A percentile compares a stretch with the other conserved stretches of the same genome.
phyloP scores from a whole-genome alignment of 2,113 vertebrate species.

The Coregonus clupeaformis region DNA sequence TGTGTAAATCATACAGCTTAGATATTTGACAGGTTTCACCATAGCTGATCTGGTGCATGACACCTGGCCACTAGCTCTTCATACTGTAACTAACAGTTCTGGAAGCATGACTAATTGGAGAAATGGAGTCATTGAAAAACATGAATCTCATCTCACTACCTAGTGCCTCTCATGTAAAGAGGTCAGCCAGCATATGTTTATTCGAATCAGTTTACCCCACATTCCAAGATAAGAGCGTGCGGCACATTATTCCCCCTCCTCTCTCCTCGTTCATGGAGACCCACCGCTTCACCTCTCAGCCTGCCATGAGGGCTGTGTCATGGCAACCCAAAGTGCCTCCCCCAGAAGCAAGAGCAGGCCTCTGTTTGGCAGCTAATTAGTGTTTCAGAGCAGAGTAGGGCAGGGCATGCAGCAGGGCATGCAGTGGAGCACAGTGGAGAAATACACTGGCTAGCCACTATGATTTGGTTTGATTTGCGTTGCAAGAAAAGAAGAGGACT shows the following conservation, averaged over 20 bases:
- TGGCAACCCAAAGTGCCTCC: slow-evolving; percentile 11
- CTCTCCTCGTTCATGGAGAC: slow-evolving; percentile 1
- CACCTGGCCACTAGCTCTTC: not conserved
- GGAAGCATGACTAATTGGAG: slow-evolving; percentile 23
- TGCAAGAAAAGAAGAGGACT: not conserved
- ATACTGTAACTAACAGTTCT: not conserved
- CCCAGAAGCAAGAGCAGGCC: not conserved
- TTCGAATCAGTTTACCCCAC: not conserved
- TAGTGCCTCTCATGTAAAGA: slow-evolving; percentile 3
- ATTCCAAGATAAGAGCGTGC: slow-evolving; percentile 16
- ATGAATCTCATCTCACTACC: slow-evolving; percentile 29
- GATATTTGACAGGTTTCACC: not conserved
- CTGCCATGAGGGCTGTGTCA: slow-evolving; percentile 18
- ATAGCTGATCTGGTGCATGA: not conserved
- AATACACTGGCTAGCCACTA: not conserved
- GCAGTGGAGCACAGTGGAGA: slow-evolving; percentile 13
- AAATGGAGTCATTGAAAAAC: slow-evolving; percentile 9
- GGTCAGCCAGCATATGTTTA: slow-evolving; percentile 8
- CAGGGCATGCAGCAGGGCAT: not conserved
- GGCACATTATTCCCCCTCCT: slow-evolving; percentile 3
- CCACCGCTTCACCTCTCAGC: slow-evolving; percentile 17
- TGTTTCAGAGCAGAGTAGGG: not conserved
- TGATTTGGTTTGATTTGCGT: not conserved
- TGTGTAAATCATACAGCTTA: not conserved
- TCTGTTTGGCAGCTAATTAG: slow-evolving; percentile 13